Conservation (phyloP, 2,888 invertebrate genomes). For the Metopia argyrocephala region DNA sequence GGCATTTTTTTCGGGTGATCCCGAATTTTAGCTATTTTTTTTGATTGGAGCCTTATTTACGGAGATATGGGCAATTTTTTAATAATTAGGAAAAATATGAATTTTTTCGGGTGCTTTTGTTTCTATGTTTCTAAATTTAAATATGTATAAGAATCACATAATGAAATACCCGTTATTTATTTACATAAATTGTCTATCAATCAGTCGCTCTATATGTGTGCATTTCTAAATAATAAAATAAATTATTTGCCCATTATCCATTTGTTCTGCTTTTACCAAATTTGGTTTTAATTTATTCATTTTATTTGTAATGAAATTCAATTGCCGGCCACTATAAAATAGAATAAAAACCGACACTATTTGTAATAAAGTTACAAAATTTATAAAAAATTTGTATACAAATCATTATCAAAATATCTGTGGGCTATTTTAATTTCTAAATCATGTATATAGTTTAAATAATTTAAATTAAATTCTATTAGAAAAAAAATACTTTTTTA, state of each 20-base stretch:
- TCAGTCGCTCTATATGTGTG: neutral
- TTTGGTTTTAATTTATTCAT: slow-evolving; percentile 62
- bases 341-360: neutral
- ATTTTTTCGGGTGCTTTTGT: no score
- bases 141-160: no score
- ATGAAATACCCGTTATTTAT: no score
- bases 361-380: slow-evolving; percentile 32
- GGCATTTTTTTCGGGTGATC: no score
- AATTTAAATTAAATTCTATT: no score
- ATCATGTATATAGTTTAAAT: slow-evolving; percentile 41
- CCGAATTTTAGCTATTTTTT: no score
- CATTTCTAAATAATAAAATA: slow-evolving; percentile 1
- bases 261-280: slow-evolving; percentile 49
- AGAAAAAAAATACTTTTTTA: no score
- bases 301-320: slow-evolving; percentile 36
- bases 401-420: slow-evolving; percentile 37
- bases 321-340: neutral
- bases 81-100: neutral
- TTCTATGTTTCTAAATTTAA: no score
- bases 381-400: slow-evolving; percentile 21
- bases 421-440: slow-evolving; percentile 48
- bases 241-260: slow-evolving; percentile 50
- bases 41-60: no score
- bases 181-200: neutral
- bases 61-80: neutral